phyloP scores from a whole-genome alignment of 2,797 vertebrate species.

The Sarcophilus harrisii region DNA sequence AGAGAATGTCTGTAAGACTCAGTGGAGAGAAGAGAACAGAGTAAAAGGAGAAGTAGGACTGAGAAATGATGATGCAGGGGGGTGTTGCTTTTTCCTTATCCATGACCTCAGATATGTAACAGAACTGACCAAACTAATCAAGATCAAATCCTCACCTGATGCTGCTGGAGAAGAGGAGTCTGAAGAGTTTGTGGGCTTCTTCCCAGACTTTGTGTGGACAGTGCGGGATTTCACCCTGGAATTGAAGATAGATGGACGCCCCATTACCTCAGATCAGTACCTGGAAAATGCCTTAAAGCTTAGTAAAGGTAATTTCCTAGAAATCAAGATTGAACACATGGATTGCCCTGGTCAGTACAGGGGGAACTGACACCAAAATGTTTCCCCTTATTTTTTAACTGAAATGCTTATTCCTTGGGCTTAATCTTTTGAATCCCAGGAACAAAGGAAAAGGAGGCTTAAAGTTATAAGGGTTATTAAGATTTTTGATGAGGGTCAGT shows the following conservation, averaged over 20 bases:
- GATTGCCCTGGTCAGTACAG: no score
- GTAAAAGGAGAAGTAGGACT: not conserved
- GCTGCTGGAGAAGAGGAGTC: conserved; percentile 43
- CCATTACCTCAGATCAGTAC: conserved; percentile 82
- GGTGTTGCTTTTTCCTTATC: conserved; percentile 50
- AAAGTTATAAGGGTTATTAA: not conserved
- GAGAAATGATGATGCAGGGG: not conserved
- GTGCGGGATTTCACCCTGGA: conserved; percentile 83
- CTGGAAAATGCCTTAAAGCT: conserved; percentile 80
- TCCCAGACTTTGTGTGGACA: conserved; percentile 85
- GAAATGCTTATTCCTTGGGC: not conserved
- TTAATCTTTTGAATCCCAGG: not conserved
- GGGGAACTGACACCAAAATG: not conserved
- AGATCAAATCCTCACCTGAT: conserved; percentile 54
- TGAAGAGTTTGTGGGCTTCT: conserved; percentile 71
- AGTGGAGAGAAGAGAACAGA: not conserved
- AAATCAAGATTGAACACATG: not conserved
- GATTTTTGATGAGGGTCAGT: not conserved
- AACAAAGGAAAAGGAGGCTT: not conserved
- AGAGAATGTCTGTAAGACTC: not conserved
- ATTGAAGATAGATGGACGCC: conserved; percentile 50
- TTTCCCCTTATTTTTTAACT: not conserved
- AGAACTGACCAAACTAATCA: conserved; percentile 78
- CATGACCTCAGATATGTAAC: conserved; percentile 79
- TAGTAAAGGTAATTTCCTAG: no score